These are phyloP conservation scores for Ectemnius cavifrons DNA, from an alignment of 2,888 invertebrate genomes.

Conservation along the genomic window DNA sequence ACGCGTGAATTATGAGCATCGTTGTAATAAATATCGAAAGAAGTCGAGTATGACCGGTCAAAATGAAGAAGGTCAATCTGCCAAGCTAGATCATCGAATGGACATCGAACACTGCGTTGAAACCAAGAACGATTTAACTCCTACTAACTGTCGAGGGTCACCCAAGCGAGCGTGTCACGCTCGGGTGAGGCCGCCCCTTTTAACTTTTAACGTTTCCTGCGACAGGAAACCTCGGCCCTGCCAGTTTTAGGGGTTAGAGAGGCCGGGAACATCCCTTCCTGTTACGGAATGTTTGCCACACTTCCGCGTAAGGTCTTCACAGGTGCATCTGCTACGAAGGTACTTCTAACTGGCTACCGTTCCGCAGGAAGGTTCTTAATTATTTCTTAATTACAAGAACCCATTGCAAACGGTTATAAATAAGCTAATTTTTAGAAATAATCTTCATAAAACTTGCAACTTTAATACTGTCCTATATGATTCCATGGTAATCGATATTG, in stretches of 20 bases:
- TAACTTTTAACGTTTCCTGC: slow-evolving; percentile 59
- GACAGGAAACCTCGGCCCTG: slow-evolving; percentile 67
- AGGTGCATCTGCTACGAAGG: slow-evolving; percentile 44
- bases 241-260: slow-evolving; percentile 62
- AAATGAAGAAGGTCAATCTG: slow-evolving; percentile 33
- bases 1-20: background rate
- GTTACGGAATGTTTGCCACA: slow-evolving; percentile 62
- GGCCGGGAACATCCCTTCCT: slow-evolving; percentile 60
- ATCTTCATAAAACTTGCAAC: no score
- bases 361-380: background rate
- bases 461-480: no score
- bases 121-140: slow-evolving; percentile 53
- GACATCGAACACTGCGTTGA: slow-evolving; percentile 19
- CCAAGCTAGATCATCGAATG: slow-evolving; percentile 19
- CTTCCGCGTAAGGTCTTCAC: slow-evolving; percentile 61
- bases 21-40: slow-evolving; percentile 39
- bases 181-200: slow-evolving; percentile 55
- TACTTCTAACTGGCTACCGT: slow-evolving; percentile 4
- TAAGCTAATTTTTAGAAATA: no score
- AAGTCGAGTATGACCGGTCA: slow-evolving; percentile 54
- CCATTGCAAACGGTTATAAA: no score
- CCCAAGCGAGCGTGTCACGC: slow-evolving; percentile 54
- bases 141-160: slow-evolving; percentile 29
- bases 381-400: no score
- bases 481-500: no score